Percentiles rank a stretch among this genome's conserved stretches.
These are phyloP conservation scores for Zosterops japonicus DNA, from an alignment of 2,113 vertebrate genomes.

Conservation along the genomic window DNA sequence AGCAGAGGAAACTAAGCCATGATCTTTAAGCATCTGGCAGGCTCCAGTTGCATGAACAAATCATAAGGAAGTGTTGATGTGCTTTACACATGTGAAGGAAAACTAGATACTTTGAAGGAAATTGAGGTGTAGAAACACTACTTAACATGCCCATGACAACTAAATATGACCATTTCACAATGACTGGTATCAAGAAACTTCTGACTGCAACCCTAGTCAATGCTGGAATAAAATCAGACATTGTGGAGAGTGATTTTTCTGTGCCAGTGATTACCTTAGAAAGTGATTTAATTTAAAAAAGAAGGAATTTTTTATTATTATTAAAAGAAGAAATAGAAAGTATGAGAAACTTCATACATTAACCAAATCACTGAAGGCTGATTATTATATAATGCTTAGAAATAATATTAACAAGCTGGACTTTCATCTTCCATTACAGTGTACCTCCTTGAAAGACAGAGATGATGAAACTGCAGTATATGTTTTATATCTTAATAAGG, in stretches of 20 bases:
- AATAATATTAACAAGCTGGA: background rate
- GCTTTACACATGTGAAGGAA: background rate
- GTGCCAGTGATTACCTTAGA: background rate
- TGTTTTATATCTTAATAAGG: background rate
- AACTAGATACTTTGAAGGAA: background rate
- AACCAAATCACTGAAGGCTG: background rate
- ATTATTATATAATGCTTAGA: background rate
- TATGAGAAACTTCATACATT: background rate
- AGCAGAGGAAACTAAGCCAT: background rate
- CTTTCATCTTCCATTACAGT: background rate
- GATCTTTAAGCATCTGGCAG: background rate
- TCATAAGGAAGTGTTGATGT: background rate
- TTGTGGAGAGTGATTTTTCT: background rate
- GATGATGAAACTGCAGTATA: background rate
- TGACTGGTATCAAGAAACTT: background rate
- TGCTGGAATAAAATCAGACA: background rate
- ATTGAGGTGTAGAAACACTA: background rate
- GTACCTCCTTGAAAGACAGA: background rate
- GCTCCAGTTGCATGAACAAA: background rate
- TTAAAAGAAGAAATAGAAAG: background rate
- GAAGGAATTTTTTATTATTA: background rate
- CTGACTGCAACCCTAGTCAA: background rate
- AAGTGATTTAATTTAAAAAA: background rate
- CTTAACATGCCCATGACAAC: background rate
- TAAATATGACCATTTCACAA: background rate